These are phyloP conservation scores for Caenorhabditis sulstoni DNA, from an alignment of 2,888 invertebrate genomes.

Conservation along the genomic window DNA sequence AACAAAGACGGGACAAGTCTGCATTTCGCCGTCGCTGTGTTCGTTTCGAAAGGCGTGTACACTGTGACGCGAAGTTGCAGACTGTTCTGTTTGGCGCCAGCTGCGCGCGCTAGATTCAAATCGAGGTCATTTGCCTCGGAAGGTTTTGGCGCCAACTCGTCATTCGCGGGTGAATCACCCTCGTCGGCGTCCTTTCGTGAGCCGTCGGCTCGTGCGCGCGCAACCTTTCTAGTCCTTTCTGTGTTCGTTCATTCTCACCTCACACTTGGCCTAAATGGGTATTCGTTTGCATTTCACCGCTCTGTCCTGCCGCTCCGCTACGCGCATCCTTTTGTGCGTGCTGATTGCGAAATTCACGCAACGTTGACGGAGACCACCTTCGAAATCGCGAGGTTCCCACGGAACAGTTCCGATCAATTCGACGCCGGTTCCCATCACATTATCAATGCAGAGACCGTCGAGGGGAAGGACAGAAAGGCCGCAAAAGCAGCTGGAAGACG, in stretches of 20 bases:
- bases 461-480: background rate
- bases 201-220: constrained; percentile 1
- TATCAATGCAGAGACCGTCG: constrained; percentile 40
- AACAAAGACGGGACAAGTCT: constrained; percentile 1
- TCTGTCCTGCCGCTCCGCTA: background rate
- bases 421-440: constrained; percentile 32
- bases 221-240: constrained; percentile 3
- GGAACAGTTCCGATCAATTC: constrained; percentile 17
- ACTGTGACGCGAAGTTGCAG: constrained; percentile 32
- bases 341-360: constrained; percentile 42
- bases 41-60: constrained; percentile 21
- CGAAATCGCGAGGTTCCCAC: constrained; percentile 32
- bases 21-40: constrained; percentile 26
- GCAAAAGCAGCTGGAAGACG: constrained; percentile 39
- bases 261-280: constrained; percentile 32
- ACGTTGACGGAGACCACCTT: background rate
- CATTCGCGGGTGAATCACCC: background rate
- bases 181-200: constrained; percentile 25
- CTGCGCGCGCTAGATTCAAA: constrained; percentile 49
- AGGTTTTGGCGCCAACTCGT: constrained; percentile 20
- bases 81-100: background rate
- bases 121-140: constrained; percentile 6
- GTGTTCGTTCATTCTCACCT: constrained; percentile 17
- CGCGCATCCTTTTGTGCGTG: constrained; percentile 23
- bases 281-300: constrained; percentile 42